Percentiles rank a stretch among this genome's conserved stretches.
Evolutionary conservation across 1,140 invertebrate species (phyloP).

Genomic region (Aphaenogaster ashmeadi): DNA sequence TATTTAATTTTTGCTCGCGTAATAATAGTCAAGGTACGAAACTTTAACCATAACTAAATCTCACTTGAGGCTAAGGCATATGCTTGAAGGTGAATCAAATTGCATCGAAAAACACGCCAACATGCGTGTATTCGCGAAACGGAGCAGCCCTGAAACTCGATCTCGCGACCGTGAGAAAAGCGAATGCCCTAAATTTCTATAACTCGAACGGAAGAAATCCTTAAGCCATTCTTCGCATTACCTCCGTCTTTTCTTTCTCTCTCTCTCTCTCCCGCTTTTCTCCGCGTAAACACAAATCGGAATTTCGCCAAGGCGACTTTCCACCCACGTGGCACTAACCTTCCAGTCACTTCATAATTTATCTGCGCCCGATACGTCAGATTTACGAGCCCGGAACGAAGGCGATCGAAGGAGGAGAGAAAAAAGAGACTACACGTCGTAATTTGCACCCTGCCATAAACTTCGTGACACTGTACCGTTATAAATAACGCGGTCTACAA

Average conservation of each 20-base stretch:
- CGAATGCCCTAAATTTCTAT: slow-evolving; percentile 38
- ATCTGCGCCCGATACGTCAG: slow-evolving; percentile 71
- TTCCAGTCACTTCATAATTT: slow-evolving; percentile 69
- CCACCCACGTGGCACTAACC: slow-evolving; percentile 69
- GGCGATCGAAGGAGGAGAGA: slow-evolving; percentile 43
- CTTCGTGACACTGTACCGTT: slow-evolving; percentile 64
- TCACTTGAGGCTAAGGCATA: slow-evolving; percentile 8
- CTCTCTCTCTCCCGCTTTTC: neutral
- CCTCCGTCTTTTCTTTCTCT: neutral
- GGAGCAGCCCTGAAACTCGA: slow-evolving; percentile 38
- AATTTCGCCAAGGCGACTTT: slow-evolving; percentile 67
- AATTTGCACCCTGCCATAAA: slow-evolving; percentile 68
- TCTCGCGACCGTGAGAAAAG: slow-evolving; percentile 43
- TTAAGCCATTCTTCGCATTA: neutral
- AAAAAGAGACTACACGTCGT: slow-evolving; percentile 31
- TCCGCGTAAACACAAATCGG: slow-evolving; percentile 50
- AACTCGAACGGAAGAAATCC: slow-evolving; percentile 16
- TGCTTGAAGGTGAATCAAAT: slow-evolving; percentile 37
- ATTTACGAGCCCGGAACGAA: slow-evolving; percentile 61
- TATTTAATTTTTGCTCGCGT: neutral
- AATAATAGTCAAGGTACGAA: neutral
- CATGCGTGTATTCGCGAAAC: slow-evolving; percentile 15
- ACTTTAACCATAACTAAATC: slow-evolving; percentile 1
- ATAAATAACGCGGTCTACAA: slow-evolving; percentile 60
- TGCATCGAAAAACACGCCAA: slow-evolving; percentile 13